phyloP scores from a whole-genome alignment of 2,888 invertebrate species.

The Melangyna quadrimaculata region DNA sequence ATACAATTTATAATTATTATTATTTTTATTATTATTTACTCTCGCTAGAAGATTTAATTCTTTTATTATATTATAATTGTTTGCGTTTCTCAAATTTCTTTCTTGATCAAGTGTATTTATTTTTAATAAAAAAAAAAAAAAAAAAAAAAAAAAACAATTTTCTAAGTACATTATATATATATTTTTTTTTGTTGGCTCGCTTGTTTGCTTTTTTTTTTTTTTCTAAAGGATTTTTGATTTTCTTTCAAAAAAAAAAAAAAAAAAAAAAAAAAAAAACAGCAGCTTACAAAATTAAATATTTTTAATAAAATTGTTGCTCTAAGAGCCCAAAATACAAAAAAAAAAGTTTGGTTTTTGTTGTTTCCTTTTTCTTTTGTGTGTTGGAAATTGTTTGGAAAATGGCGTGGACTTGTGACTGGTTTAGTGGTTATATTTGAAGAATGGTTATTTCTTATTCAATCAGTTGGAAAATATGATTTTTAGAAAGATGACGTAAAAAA shows the following conservation, averaged over 20 bases:
- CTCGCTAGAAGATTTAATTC: slow-evolving; percentile 36
- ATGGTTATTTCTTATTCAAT: not conserved
- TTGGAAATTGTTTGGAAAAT: not conserved
- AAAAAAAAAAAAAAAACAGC: not conserved
- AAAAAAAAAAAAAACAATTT: no score
- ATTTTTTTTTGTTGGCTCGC: not conserved
- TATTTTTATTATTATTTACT: no score
- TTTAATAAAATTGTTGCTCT: slow-evolving; percentile 63
- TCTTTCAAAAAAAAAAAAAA: no score
- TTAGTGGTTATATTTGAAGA: not conserved
- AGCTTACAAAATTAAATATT: slow-evolving; percentile 29
- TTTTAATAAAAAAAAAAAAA: no score
- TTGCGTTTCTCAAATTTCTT: not conserved
- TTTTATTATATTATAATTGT: slow-evolving; percentile 4
- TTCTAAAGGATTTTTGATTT: slow-evolving; percentile 22
- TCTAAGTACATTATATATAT: not conserved
- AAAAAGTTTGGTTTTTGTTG: slow-evolving; percentile 3
- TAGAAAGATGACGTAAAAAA: not conserved
- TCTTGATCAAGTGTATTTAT: slow-evolving; percentile 20
- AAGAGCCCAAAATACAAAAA: slow-evolving; percentile 38
- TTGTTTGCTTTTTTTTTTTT: slow-evolving; percentile 30
- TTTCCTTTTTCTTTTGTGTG: not conserved
- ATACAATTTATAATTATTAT: slow-evolving; percentile 29
- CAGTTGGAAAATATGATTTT: not conserved
- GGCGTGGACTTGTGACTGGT: not conserved